Conservation (phyloP, 1,140 invertebrate genomes). For the Drosophila nebulosa region DNA sequence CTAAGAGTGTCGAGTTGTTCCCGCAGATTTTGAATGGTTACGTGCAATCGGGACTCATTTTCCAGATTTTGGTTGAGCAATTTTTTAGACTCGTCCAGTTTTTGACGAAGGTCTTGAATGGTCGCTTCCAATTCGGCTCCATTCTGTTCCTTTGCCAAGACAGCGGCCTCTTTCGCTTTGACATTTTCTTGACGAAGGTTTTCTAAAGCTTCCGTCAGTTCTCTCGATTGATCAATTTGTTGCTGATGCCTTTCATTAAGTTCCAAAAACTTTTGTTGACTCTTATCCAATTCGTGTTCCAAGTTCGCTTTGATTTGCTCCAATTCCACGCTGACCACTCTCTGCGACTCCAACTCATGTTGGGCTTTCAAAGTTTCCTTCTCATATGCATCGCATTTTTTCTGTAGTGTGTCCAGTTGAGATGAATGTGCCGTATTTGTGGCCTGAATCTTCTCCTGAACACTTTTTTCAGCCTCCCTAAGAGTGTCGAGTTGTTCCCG, state of each 20-base stretch:
- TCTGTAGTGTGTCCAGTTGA: slow-evolving; percentile 41
- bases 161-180: not conserved
- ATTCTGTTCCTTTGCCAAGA: not conserved
- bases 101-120: not conserved
- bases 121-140: not conserved
- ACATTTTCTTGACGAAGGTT: not conserved
- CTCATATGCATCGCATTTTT: no score
- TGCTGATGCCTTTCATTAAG: no score
- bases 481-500: slow-evolving; percentile 29
- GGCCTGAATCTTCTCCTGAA: slow-evolving; percentile 44
- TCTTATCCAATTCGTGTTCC: no score
- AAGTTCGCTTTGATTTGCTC: not conserved
- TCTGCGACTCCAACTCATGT: no score
- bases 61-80: not conserved
- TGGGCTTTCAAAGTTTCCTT: not conserved
- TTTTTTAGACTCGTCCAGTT: not conserved
- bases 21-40: slow-evolving; percentile 17
- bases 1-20: slow-evolving; percentile 23
- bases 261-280: not conserved
- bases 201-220: not conserved
- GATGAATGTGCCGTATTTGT: slow-evolving; percentile 7
- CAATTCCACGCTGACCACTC: no score
- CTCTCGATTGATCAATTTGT: no score
- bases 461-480: slow-evolving; percentile 12
- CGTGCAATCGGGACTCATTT: not conserved